Evolutionary conservation across 2,113 vertebrate species (phyloP).

Genomic region (Phainopepla nitens): DNA sequence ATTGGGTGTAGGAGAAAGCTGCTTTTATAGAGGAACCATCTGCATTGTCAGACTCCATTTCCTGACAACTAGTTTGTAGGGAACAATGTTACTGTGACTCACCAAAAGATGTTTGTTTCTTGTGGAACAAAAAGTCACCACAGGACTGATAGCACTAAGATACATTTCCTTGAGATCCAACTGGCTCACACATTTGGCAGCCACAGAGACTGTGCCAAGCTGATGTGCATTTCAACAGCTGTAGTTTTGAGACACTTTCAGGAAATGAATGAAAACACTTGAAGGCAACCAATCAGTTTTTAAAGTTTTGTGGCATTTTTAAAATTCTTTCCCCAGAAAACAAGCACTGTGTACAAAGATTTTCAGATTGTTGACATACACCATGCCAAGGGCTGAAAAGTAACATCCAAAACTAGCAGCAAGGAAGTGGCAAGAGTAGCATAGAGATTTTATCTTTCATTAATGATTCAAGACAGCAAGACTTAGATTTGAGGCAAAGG

Average conservation of each 20-base stretch:
- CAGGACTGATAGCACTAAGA: not conserved
- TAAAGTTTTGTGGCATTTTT: not conserved
- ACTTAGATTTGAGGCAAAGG: not conserved
- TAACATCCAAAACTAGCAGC: not conserved
- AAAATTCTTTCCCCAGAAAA: not conserved
- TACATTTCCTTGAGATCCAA: not conserved
- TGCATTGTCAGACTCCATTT: not conserved
- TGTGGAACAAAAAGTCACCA: not conserved
- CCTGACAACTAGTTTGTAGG: not conserved
- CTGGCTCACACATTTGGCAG: not conserved
- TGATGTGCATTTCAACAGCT: not conserved
- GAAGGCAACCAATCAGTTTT: not conserved
- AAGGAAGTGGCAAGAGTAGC: not conserved
- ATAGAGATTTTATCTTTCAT: not conserved
- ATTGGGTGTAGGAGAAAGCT: not conserved
- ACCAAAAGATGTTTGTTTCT: constrained; percentile 16
- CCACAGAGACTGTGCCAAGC: not conserved
- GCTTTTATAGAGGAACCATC: not conserved
- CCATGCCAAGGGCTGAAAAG: not conserved
- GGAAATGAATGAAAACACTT: not conserved
- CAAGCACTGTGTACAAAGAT: not conserved
- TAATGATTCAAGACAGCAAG: not conserved
- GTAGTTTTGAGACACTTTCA: not conserved
- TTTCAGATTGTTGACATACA: not conserved
- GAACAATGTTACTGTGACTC: constrained; percentile 29